Base-by-base conservation (phyloP, 1,140 invertebrate species). In the Tetragonula clypearis region DNA sequence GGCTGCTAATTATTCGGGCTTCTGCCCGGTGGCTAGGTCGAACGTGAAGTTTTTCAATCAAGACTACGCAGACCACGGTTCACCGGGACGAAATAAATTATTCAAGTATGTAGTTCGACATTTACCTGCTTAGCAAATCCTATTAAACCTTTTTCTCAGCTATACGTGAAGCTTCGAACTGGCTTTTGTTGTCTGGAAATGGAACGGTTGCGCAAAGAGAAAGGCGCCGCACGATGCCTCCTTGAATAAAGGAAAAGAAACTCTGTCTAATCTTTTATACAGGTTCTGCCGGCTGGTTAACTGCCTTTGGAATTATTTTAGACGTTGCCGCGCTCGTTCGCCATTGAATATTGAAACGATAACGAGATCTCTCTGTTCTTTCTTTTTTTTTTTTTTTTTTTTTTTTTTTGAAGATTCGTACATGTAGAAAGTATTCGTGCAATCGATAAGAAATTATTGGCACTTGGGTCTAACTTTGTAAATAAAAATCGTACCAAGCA, bases 141-240 rank as follows among this genome's bases (percentile, higher is more conserved):
- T 74, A 85, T 85, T 80, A 68, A 85, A 75, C 71, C 84, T 81
- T 80, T 75, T 85, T 85, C 78, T 73, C 83, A 35, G n/a, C 78
- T 71, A 80, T 80, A 74, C 78, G 79, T 58, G 84, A 85, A 85
- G 78, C 84, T 74, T 80, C 84, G 79, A 49, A 80, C 79, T 80
- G 79, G 84, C 79, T 75, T 85, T 85, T 85, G 84, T 85, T 85
- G 84, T 75, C 78, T 85, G 84, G 84, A 85, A 85, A 85, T 85
- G 84, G 84, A 85, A 85, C 84, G 79, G 71, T 85, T 85, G 84
- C 84, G 84, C 84, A 85, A 85, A 85, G 84, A 85, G 84, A 85
- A 85, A 85, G 84, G 84, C 84, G 84, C 71, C 84, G 84, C 71
- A 30, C 84, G 84, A 85, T 85, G 84, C 84, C 84, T 85, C 79